Percentiles rank a stretch among this genome's conserved stretches.
Conservation (phyloP, 1,140 invertebrate genomes). For the Chrysoperla carnea region DNA sequence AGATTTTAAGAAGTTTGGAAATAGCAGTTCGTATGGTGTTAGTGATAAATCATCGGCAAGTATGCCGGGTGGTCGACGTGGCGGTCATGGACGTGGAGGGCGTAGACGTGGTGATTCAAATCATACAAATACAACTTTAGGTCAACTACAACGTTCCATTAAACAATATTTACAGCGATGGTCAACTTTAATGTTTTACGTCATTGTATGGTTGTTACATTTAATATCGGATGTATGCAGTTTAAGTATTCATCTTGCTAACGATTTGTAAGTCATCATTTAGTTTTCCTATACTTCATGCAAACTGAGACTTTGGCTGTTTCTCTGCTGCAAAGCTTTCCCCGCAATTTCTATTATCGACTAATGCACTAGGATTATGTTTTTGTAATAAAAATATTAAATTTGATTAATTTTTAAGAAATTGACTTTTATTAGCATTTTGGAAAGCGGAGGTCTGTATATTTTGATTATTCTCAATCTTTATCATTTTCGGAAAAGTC, state of each 20-base stretch:
- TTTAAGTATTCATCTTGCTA: constrained; percentile 53
- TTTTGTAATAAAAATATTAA: too few species aligned
- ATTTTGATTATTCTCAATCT: too few species aligned
- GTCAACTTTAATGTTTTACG: constrained; percentile 44
- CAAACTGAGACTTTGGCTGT: too few species aligned
- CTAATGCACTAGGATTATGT: background rate
- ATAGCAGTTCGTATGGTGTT: constrained; percentile 8
- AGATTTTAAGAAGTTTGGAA: too few species aligned
- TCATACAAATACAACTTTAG: constrained; percentile 9
- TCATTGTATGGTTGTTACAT: constrained; percentile 56
- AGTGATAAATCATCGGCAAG: constrained; percentile 13
- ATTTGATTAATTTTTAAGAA: too few species aligned
- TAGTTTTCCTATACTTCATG: too few species aligned
- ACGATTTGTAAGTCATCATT: constrained; percentile 48
- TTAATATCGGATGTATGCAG: constrained; percentile 58
- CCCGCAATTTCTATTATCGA: too few species aligned
- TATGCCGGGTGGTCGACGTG: constrained; percentile 15
- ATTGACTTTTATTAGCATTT: too few species aligned
- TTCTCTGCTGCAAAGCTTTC: too few species aligned
- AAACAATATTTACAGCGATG: constrained; percentile 41
- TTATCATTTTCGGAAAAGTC: too few species aligned
- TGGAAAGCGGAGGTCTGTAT: too few species aligned
- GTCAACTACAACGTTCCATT: constrained; percentile 20
- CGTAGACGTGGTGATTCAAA: constrained; percentile 12
- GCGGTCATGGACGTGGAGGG: constrained; percentile 8